phyloP scores from a whole-genome alignment of 2,797 vertebrate genomes.

The Sebastes cheni region DNA sequence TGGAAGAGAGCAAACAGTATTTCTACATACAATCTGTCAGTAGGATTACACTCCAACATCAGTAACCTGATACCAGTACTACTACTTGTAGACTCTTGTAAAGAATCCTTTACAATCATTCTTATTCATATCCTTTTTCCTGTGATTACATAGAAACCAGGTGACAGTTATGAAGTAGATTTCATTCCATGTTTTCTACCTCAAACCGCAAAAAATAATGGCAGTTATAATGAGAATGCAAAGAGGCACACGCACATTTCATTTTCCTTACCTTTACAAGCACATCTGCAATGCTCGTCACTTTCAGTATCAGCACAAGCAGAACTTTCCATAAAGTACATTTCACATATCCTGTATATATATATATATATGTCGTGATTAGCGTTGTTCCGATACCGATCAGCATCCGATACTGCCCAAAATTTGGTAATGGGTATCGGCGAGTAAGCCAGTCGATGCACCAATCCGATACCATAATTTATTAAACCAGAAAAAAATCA shows the following conservation, averaged over 20 bases:
- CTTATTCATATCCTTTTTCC: background rate
- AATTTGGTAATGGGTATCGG: too few relatives aligned
- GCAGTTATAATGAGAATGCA: background rate
- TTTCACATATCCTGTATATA: too few relatives aligned
- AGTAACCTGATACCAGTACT: background rate
- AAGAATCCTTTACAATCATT: background rate
- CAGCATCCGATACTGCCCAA: too few relatives aligned
- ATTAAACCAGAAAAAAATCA: too few relatives aligned
- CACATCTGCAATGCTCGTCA: too few relatives aligned
- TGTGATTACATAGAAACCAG: background rate
- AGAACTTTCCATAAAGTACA: too few relatives aligned
- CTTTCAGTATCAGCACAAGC: too few relatives aligned
- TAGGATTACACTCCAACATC: background rate
- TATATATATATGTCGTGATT: too few relatives aligned
- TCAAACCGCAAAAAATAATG: background rate
- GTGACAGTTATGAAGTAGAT: background rate
- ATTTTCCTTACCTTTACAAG: too few relatives aligned
- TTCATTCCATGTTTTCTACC: background rate
- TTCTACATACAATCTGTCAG: slow-evolving; percentile 15
- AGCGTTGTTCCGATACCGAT: too few relatives aligned
- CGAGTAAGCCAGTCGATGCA: too few relatives aligned
- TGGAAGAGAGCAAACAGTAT: slow-evolving; percentile 1
- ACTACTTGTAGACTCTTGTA: background rate
- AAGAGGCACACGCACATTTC: background rate
- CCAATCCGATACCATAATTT: too few relatives aligned